phyloP scores from a whole-genome alignment of 2,888 invertebrate species.

The Griposia aprilina region DNA sequence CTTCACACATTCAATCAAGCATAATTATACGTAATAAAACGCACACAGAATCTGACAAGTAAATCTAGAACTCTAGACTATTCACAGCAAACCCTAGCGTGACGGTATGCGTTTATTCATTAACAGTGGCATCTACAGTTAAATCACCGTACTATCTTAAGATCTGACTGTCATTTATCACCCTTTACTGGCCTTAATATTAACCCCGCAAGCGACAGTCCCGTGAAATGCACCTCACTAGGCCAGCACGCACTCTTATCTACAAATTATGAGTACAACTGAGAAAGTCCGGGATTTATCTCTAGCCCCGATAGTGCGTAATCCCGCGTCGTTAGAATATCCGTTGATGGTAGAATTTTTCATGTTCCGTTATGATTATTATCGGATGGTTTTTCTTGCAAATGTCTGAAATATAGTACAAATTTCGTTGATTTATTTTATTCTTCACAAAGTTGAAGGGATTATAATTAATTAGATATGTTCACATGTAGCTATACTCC shows the following conservation, averaged over 20 bases:
- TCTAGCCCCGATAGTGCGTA: slow-evolving; percentile 58
- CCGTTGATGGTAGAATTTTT: slow-evolving; percentile 52
- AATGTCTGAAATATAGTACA: slow-evolving; percentile 14
- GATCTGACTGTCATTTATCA: slow-evolving; percentile 58
- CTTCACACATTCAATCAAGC: neutral
- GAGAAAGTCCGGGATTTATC: slow-evolving; percentile 64
- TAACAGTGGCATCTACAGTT: slow-evolving; percentile 56
- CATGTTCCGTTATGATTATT: slow-evolving; percentile 46
- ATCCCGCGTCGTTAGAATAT: slow-evolving; percentile 61
- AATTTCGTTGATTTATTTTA: neutral
- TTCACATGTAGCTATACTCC: neutral
- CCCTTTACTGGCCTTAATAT: slow-evolving; percentile 60
- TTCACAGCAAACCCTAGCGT: slow-evolving; percentile 43
- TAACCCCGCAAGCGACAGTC: slow-evolving; percentile 59
- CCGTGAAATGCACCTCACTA: slow-evolving; percentile 62
- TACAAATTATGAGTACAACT: slow-evolving; percentile 67
- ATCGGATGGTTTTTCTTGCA: slow-evolving; percentile 36
- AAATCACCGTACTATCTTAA: slow-evolving; percentile 54
- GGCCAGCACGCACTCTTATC: slow-evolving; percentile 65
- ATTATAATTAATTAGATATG: neutral
- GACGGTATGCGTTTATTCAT: slow-evolving; percentile 58
- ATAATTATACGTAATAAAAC: slow-evolving; percentile 23
- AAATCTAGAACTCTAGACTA: slow-evolving; percentile 41
- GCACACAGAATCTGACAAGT: neutral
- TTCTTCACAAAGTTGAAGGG: neutral